Conservation (phyloP, 2,797 vertebrate genomes). For the Poeciliopsis gracilis region DNA sequence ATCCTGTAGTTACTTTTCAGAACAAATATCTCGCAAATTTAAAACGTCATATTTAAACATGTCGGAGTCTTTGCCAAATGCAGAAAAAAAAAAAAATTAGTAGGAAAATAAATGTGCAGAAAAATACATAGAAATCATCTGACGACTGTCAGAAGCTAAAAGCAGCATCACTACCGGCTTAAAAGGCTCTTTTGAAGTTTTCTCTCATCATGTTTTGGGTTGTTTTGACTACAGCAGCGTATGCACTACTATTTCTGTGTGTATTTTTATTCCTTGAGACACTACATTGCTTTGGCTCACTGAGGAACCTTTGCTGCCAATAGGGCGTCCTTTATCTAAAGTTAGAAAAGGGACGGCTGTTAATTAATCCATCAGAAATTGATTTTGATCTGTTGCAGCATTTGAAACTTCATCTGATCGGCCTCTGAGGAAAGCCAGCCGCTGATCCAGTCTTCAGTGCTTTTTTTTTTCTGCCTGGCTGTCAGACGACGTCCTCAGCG, state of each 20-base stretch:
- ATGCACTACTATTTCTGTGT: neutral
- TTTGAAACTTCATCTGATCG: slow-evolving; percentile 47
- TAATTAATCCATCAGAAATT: slow-evolving; percentile 70
- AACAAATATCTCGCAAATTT: slow-evolving; percentile 17
- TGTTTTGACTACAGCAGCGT: slow-evolving; percentile 63
- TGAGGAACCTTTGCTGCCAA: slow-evolving; percentile 57
- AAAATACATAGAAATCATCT: slow-evolving; percentile 57
- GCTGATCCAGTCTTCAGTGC: slow-evolving; percentile 42
- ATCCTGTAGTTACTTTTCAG: slow-evolving; percentile 30
- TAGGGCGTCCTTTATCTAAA: slow-evolving; percentile 63
- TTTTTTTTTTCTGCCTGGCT: slow-evolving; percentile 33
- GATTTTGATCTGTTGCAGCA: slow-evolving; percentile 59
- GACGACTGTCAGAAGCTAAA: slow-evolving; percentile 60
- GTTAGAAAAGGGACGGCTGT: slow-evolving; percentile 58
- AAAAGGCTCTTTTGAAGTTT: slow-evolving; percentile 62
- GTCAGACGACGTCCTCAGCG: slow-evolving; percentile 44
- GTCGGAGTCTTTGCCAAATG: slow-evolving; percentile 35
- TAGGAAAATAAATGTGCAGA: slow-evolving; percentile 36
- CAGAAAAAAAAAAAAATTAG: slow-evolving; percentile 23
- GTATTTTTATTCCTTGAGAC: slow-evolving; percentile 38
- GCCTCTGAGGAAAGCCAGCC: slow-evolving; percentile 44
- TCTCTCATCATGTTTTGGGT: slow-evolving; percentile 62
- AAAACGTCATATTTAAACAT: slow-evolving; percentile 28
- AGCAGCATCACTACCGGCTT: slow-evolving; percentile 54
- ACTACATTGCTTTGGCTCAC: slow-evolving; percentile 46